Conservation (phyloP, 2,888 invertebrate genomes). For the Aphidoletes aphidimyza region DNA sequence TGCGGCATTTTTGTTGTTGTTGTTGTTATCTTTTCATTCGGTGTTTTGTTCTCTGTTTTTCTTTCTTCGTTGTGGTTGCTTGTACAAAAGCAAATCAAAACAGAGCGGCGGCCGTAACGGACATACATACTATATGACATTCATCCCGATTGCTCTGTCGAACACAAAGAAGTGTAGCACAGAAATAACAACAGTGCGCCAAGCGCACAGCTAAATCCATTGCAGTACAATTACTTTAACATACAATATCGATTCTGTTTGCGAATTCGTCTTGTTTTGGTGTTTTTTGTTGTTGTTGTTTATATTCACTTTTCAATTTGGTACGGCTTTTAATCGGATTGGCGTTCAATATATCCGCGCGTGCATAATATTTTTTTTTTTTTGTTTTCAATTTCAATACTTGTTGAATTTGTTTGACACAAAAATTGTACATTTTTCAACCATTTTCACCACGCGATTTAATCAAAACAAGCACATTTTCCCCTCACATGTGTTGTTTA, state of each 20-base stretch:
- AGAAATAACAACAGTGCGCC: background rate
- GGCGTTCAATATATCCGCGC: background rate
- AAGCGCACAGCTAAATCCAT: too few relatives aligned
- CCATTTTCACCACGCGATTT: too few relatives aligned
- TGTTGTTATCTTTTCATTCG: background rate
- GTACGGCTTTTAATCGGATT: slow-evolving; percentile 31
- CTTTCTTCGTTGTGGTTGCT: background rate
- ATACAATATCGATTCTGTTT: too few relatives aligned
- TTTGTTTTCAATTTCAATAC: background rate
- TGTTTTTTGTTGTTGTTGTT: too few relatives aligned
- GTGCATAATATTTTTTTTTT: background rate
- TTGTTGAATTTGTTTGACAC: too few relatives aligned
- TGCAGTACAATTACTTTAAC: too few relatives aligned
- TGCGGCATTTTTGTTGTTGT: background rate
- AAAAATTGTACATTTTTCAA: too few relatives aligned
- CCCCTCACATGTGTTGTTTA: too few relatives aligned
- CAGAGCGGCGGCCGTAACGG: background rate
- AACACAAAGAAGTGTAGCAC: background rate
- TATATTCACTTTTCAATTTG: slow-evolving; percentile 36
- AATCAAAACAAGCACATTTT: too few relatives aligned
- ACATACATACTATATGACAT: background rate
- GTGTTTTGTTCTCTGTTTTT: background rate
- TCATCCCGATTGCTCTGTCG: slow-evolving; percentile 4
- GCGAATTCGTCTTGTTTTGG: background rate
- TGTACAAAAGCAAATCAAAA: background rate